These are phyloP conservation scores for Meghimatium bilineatum DNA, from an alignment of 2,888 invertebrate species.

Conservation along the genomic window DNA sequence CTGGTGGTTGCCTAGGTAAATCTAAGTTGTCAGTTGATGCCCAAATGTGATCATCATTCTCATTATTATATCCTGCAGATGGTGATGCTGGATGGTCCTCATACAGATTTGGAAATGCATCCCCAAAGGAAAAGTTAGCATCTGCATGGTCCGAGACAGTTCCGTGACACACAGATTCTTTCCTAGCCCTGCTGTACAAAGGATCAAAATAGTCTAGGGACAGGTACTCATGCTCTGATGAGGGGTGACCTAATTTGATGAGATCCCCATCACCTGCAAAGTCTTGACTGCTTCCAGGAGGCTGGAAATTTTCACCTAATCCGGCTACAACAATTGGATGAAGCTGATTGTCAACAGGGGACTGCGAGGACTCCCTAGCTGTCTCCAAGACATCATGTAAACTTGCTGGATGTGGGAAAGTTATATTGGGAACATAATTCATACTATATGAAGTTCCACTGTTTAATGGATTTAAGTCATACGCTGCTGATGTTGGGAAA, in stretches of 20 bases:
- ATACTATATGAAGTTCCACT: constrained; percentile 25
- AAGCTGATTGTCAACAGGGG: background rate
- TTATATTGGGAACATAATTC: constrained; percentile 35
- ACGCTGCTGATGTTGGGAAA: constrained; percentile 1
- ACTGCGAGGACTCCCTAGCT: constrained; percentile 5
- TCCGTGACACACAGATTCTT: constrained; percentile 57
- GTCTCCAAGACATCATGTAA: constrained; percentile 26
- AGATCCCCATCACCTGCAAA: constrained; percentile 54
- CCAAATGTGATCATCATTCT: constrained; percentile 40
- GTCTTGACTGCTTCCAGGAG: background rate
- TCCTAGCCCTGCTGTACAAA: constrained; percentile 62
- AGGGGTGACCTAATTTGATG: constrained; percentile 54
- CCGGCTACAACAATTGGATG: constrained; percentile 37
- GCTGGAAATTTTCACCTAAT: constrained; percentile 37
- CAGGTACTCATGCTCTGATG: constrained; percentile 66
- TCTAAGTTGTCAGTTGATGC: background rate
- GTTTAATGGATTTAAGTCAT: constrained; percentile 22
- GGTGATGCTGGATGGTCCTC: background rate
- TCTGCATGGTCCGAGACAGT: background rate
- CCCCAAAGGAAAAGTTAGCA: constrained; percentile 53
- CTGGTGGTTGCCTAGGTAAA: background rate
- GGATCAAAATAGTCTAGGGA: constrained; percentile 70
- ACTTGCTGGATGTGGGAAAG: constrained; percentile 44
- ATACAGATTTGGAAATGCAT: constrained; percentile 53
- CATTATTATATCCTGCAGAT: background rate